Evolutionary conservation across 2,888 invertebrate genomes (phyloP).

Genomic region (Xiphydria camelus): DNA sequence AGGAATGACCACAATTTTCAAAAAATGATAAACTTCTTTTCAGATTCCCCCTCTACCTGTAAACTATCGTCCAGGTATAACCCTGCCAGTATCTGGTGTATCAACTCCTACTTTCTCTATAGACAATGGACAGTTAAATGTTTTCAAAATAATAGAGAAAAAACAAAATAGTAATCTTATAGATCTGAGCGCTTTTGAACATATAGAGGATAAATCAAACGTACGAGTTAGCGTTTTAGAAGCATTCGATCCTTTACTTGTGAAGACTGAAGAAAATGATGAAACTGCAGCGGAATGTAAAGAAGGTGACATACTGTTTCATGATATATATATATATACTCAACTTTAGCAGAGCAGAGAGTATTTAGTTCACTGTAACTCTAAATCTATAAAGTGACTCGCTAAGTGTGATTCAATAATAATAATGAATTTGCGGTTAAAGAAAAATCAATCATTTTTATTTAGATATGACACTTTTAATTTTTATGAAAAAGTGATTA

Average conservation of each 20-base stretch:
- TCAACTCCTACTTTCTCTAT: constrained; percentile 26
- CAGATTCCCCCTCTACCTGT: constrained; percentile 55
- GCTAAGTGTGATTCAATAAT: too few relatives aligned
- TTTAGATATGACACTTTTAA: too few relatives aligned
- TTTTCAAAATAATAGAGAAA: constrained; percentile 58
- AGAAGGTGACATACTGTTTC: constrained; percentile 23
- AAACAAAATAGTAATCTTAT: constrained; percentile 63
- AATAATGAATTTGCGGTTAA: too few relatives aligned
- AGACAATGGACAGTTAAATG: constrained; percentile 51
- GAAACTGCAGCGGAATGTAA: constrained; percentile 12
- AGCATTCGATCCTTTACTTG: constrained; percentile 84
- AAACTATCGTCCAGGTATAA: constrained; percentile 46
- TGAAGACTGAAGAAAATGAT: constrained; percentile 62
- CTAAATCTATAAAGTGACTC: background rate
- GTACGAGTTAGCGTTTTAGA: constrained; percentile 75
- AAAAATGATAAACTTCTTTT: too few relatives aligned
- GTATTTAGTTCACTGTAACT: background rate
- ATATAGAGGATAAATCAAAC: constrained; percentile 59
- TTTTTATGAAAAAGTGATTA: too few relatives aligned
- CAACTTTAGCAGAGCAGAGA: background rate
- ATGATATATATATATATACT: background rate
- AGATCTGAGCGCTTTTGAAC: constrained; percentile 60
- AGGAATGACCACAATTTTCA: too few relatives aligned
- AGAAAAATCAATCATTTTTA: too few relatives aligned
- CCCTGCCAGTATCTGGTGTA: constrained; percentile 47